phyloP scores from a whole-genome alignment of 1,140 invertebrate genomes.

The Augochlora pura region DNA sequence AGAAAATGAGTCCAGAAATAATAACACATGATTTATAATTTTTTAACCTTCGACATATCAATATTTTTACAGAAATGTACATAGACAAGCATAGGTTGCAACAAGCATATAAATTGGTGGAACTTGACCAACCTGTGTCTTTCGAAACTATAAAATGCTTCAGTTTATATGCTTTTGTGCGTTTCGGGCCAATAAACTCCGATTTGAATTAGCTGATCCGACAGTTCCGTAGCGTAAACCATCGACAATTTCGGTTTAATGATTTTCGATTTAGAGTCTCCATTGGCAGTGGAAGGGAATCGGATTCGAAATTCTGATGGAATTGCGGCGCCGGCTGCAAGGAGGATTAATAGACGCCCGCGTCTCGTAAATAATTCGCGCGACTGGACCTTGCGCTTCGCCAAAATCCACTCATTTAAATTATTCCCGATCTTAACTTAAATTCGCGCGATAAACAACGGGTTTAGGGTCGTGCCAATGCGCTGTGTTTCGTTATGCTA shows the following conservation, averaged over 20 bases:
- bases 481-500: not conserved
- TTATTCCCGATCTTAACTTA: not conserved
- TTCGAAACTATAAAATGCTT: too few species aligned
- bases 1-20: too few species aligned
- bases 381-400: not conserved
- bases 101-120: too few species aligned
- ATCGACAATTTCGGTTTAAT: slow-evolving; percentile 39
- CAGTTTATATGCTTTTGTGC: too few species aligned
- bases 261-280: slow-evolving; percentile 31
- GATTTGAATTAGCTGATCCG: not conserved
- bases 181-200: not conserved
- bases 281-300: not conserved
- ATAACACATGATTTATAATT: too few species aligned
- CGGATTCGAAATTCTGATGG: not conserved
- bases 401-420: slow-evolving; percentile 8
- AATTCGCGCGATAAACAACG: slow-evolving; percentile 12
- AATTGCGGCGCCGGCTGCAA: not conserved
- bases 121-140: too few species aligned
- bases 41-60: too few species aligned
- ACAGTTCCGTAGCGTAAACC: not conserved
- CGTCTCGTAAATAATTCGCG: slow-evolving; percentile 19
- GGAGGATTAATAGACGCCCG: slow-evolving; percentile 14
- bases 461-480: not conserved
- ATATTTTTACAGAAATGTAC: too few species aligned
- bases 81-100: too few species aligned